Conservation (phyloP, 2,888 invertebrate genomes). For the Cabera pusaria region DNA sequence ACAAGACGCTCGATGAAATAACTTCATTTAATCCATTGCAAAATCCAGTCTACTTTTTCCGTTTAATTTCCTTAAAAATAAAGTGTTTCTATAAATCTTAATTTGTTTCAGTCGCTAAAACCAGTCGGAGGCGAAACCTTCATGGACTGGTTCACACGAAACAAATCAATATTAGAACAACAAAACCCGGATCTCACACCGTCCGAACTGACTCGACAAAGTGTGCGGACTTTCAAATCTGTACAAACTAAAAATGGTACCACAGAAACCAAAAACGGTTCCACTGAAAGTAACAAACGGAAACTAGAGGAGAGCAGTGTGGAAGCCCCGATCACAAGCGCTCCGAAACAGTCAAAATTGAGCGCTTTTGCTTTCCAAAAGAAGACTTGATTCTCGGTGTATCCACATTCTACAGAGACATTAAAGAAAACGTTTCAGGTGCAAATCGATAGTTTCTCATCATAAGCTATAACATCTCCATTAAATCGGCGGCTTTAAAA, state of each 20-base stretch:
- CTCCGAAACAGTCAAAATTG: slow-evolving; percentile 75
- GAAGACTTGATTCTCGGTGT: slow-evolving; percentile 44
- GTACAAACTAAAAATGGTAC: slow-evolving; percentile 45
- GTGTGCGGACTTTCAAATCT: slow-evolving; percentile 77
- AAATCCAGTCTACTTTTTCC: too few relatives aligned
- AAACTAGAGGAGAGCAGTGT: slow-evolving; percentile 55
- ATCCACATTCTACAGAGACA: too few relatives aligned
- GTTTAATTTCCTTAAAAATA: too few relatives aligned
- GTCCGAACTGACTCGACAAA: slow-evolving; percentile 81
- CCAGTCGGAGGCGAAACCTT: slow-evolving; percentile 78
- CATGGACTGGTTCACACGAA: slow-evolving; percentile 84
- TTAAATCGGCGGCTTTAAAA: too few relatives aligned
- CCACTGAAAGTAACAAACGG: too few relatives aligned
- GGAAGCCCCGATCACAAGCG: slow-evolving; percentile 47
- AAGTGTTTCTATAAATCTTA: too few relatives aligned
- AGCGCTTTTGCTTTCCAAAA: slow-evolving; percentile 76
- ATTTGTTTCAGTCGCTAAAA: slow-evolving; percentile 54
- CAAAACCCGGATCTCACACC: slow-evolving; percentile 80
- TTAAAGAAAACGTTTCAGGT: too few relatives aligned
- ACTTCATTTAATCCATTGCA: too few relatives aligned
- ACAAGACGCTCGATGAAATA: too few relatives aligned
- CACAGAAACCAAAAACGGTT: slow-evolving; percentile 38
- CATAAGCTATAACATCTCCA: too few relatives aligned
- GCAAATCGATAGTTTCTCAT: too few relatives aligned
- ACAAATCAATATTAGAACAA: slow-evolving; percentile 79